Conservation (phyloP, 2,113 vertebrate genomes). For the Lepisosteus osseus region DNA sequence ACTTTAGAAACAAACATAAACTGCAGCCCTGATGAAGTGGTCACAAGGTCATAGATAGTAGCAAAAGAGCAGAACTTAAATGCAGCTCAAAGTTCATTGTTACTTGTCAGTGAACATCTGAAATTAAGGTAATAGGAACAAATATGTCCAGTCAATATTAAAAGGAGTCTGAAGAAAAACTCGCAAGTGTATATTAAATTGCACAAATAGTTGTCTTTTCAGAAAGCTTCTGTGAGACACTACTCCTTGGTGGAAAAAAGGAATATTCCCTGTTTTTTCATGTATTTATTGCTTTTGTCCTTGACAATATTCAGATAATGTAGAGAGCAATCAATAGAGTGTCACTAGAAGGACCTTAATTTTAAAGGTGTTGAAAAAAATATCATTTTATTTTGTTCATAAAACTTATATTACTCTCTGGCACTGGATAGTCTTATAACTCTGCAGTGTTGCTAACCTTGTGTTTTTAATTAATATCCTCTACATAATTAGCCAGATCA, state of each 20-base stretch:
- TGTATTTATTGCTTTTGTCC: conserved; percentile 1
- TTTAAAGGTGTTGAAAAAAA: no score
- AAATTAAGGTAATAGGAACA: conserved; percentile 4
- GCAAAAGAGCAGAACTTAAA: no score
- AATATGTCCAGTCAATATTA: not conserved
- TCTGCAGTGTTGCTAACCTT: no score
- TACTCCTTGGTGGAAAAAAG: not conserved
- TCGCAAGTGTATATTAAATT: not conserved
- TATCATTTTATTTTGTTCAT: no score
- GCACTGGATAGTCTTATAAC: no score
- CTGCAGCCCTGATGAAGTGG: not conserved
- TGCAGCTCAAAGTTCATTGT: not conserved
- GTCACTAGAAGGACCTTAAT: no score
- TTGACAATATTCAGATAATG: not conserved
- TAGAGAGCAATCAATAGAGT: no score
- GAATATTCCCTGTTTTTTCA: conserved; percentile 1
- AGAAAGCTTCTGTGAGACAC: not conserved
- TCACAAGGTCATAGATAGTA: conserved; percentile 1
- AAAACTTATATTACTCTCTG: no score
- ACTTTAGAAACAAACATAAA: conserved; percentile 1
- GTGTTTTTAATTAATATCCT: no score
- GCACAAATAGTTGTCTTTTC: not conserved
- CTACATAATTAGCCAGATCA: no score
- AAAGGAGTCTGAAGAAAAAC: not conserved
- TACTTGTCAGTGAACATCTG: conserved; percentile 5